phyloP scores from a whole-genome alignment of 1,140 invertebrate genomes.

The Muscidifurax raptorellus region DNA sequence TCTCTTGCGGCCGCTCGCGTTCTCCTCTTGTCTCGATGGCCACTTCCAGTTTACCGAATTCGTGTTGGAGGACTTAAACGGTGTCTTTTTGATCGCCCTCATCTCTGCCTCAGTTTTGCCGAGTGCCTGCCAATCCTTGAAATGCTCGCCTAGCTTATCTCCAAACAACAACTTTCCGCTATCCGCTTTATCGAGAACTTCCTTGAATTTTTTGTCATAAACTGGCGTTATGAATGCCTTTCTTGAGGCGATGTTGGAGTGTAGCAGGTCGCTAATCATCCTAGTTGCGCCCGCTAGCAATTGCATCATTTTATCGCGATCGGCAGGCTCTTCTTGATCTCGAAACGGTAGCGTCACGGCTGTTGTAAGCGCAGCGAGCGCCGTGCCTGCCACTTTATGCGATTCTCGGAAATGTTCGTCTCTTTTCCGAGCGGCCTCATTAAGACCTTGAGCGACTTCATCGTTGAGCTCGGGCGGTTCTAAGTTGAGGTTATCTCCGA shows the following conservation, averaged over 20 bases:
- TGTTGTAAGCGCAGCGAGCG: background rate
- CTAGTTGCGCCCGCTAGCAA: background rate
- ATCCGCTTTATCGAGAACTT: constrained; percentile 42
- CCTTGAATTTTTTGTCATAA: constrained; percentile 17
- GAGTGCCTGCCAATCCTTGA: constrained; percentile 43
- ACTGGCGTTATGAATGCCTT: constrained; percentile 46
- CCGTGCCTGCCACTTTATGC: background rate
- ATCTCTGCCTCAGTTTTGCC: constrained; percentile 1
- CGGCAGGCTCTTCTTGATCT: background rate
- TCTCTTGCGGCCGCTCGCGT: background rate
- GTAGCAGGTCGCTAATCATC: background rate
- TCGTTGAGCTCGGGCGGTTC: background rate
- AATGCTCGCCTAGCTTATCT: constrained; percentile 32
- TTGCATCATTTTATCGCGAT: background rate
- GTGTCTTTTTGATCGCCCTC: background rate
- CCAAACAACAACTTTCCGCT: constrained; percentile 41
- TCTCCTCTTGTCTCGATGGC: background rate
- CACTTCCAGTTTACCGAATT: background rate
- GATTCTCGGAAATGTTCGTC: background rate
- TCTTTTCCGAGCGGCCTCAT: background rate
- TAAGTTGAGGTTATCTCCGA: background rate
- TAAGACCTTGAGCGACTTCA: background rate
- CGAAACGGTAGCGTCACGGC: background rate
- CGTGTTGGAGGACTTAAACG: background rate
- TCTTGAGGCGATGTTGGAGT: background rate